Evolutionary conservation across 2,888 invertebrate genomes (phyloP), one percentile per base, ranked within the genome.

Genomic region (Campopleginae sp.): DNA sequence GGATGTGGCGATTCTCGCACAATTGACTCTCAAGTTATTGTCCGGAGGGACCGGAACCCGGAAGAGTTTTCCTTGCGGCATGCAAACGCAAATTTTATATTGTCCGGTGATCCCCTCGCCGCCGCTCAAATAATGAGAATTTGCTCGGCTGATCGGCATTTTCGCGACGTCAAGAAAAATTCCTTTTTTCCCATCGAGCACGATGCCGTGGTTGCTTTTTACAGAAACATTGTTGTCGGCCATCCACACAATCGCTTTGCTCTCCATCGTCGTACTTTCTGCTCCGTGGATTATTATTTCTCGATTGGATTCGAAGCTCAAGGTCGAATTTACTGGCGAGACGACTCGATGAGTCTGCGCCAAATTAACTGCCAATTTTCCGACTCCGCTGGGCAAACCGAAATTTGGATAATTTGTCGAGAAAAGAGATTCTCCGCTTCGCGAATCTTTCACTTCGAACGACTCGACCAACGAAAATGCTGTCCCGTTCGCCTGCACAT

Each of bases 71-170:
- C 98, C 98, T 87, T 97, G 96, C 0, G 98, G 98, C 97, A 98
- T 98, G 91, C 98, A 98, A 0, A 98, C 96, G 89, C 98, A 98
- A 0, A 98, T 95, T 92, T 98, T 98, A 90, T 96, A 98, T 92
- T 98, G 98, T 0, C 96, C 94, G 6, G 92, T 80, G 65, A 88
- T 88, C 46, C n/a, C n/a, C n/a, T 89, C 89, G 48, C 91, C 92
- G 17, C 90, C 92, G 81, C 90, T 92, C 33, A 92, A 91, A 12
- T 89, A 68, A 71, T 89, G 90, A 27, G 95, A 94, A 38, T 38
- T 38, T 4, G 94, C 27, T 58, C 58, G 94, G 10, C 96, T 96
- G 68, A 96, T 95, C 0, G 97, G 97, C 19, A 98, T 94, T 86
- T 95, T 96, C 63, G 96, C 95, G 0, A 96, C 95, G 90, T 97